Conservation (phyloP, 2,113 vertebrate genomes). For the Phrynosoma platyrhinos region DNA sequence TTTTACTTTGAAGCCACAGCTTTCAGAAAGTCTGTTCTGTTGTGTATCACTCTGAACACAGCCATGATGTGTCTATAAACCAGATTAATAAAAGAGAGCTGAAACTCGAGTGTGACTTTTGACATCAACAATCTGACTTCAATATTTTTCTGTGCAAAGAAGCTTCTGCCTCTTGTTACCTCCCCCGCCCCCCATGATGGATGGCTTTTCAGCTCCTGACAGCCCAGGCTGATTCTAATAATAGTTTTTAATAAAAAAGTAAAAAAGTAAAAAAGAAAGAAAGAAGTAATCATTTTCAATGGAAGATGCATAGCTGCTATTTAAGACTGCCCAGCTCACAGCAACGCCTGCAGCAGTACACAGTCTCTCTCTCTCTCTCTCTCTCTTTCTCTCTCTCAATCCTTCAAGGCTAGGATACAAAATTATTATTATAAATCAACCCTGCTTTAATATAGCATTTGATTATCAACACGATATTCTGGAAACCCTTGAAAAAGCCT, state of each 20-base stretch:
- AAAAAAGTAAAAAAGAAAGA: slow-evolving; percentile 72
- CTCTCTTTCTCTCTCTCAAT: neutral
- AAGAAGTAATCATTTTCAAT: slow-evolving; percentile 78
- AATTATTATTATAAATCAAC: slow-evolving; percentile 81
- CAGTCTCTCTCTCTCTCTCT: slow-evolving; percentile 53
- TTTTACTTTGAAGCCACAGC: slow-evolving; percentile 84
- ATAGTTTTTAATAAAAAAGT: slow-evolving; percentile 39
- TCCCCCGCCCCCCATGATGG: slow-evolving; percentile 78
- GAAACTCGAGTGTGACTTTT: slow-evolving; percentile 84
- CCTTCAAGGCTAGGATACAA: slow-evolving; percentile 70
- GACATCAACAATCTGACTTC: slow-evolving; percentile 88
- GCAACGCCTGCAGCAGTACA: slow-evolving; percentile 77
- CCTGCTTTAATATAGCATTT: slow-evolving; percentile 78
- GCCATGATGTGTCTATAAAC: slow-evolving; percentile 83
- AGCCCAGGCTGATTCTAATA: slow-evolving; percentile 57
- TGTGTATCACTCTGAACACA: slow-evolving; percentile 83
- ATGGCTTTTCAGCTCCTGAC: slow-evolving; percentile 82
- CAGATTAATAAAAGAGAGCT: slow-evolving; percentile 84
- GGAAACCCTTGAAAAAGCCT: slow-evolving; percentile 76
- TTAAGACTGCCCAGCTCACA: slow-evolving; percentile 74
- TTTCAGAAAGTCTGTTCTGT: slow-evolving; percentile 84
- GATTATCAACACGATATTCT: slow-evolving; percentile 77
- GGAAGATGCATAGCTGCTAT: slow-evolving; percentile 73
- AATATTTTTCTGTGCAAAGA: slow-evolving; percentile 82
- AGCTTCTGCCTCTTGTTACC: slow-evolving; percentile 78